Evolutionary conservation across 2,888 invertebrate species (phyloP).

Genomic region (Myopa tessellatipennis): DNA sequence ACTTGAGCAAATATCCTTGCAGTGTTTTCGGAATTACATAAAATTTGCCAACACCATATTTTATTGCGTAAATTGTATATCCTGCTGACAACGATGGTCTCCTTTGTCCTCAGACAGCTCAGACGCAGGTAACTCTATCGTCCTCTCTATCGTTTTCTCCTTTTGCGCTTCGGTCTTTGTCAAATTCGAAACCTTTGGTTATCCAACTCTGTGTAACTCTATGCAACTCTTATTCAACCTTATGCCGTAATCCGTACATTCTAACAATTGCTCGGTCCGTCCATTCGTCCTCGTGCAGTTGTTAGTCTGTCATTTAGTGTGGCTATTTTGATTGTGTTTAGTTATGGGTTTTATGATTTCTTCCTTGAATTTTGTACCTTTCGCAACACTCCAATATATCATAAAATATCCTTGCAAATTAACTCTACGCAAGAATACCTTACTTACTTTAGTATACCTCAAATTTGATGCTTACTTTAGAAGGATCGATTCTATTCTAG

Average conservation of each 20-base stretch:
- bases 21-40: conserved; percentile 10
- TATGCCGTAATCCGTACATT: neutral
- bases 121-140: conserved; percentile 18
- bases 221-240: conserved; percentile 40
- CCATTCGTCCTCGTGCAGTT: neutral
- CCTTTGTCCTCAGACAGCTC: neutral
- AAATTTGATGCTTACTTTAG: too few species aligned
- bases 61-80: conserved; percentile 44
- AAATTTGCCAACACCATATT: conserved; percentile 16
- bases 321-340: neutral
- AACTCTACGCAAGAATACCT: conserved; percentile 26
- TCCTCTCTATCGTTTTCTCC: neutral
- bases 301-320: neutral
- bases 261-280: neutral
- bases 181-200: conserved; percentile 32
- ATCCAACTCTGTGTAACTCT: conserved; percentile 45
- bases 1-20: neutral
- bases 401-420: conserved; percentile 28
- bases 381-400: conserved; percentile 19
- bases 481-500: too few species aligned
- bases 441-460: neutral
- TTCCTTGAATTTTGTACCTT: conserved; percentile 17
- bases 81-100: neutral
- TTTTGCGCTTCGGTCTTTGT: neutral
- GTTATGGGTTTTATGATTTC: conserved; percentile 20